Evolutionary conservation across 2,113 vertebrate genomes (phyloP).

Genomic region (Oncorhynchus gorbuscha): DNA sequence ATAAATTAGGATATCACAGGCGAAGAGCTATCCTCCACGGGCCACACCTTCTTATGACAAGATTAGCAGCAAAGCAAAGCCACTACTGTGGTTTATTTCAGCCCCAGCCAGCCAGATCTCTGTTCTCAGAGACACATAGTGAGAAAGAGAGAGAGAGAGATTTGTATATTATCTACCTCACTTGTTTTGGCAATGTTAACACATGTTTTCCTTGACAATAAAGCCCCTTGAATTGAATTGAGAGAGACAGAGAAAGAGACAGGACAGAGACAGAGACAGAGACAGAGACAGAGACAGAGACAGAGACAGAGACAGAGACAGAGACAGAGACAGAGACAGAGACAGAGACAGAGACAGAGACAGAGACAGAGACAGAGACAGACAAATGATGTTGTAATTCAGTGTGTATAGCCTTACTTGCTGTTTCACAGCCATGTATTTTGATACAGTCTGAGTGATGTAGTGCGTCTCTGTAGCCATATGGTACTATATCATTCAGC

Average conservation of each 20-base stretch:
- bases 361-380: not conserved
- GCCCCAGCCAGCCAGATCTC: conserved; percentile 31
- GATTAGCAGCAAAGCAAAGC: conserved; percentile 74
- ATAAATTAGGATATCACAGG: conserved; percentile 75
- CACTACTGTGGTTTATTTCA: conserved; percentile 69
- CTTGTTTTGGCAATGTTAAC: too few species aligned
- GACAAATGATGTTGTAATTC: not conserved
- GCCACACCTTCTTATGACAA: conserved; percentile 72
- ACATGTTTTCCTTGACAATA: too few species aligned
- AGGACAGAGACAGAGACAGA: not conserved
- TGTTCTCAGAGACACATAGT: conserved; percentile 7
- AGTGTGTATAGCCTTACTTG: not conserved
- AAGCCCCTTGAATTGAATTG: too few species aligned
- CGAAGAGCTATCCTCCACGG: conserved; percentile 66
- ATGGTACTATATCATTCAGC: not conserved
- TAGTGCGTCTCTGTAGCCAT: not conserved
- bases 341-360: too few species aligned
- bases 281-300: too few species aligned
- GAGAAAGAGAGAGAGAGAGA: not conserved
- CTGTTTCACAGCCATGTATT: not conserved
- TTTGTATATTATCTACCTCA: too few species aligned
- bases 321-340: too few species aligned
- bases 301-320: too few species aligned
- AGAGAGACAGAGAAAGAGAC: conserved; percentile 10
- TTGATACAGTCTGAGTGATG: not conserved